Percentiles rank a stretch among this genome's conserved stretches.
Evolutionary conservation across 2,797 vertebrate genomes (phyloP).

Genomic region (Poeciliopsis gracilis): DNA sequence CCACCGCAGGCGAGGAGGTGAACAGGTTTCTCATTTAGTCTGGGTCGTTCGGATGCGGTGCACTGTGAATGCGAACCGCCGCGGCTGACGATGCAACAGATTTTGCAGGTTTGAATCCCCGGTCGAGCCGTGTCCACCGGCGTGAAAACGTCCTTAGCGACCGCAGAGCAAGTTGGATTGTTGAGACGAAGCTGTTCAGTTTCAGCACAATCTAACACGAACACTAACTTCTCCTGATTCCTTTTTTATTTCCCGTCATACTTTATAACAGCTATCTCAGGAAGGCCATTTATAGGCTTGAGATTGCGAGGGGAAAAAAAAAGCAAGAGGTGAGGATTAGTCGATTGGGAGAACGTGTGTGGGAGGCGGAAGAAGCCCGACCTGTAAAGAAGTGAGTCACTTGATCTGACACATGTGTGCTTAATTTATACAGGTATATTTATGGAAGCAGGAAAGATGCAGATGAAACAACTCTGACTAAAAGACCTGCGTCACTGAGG

Average conservation of each 20-base stretch:
- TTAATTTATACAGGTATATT: constrained; percentile 22
- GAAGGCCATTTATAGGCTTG: constrained; percentile 2
- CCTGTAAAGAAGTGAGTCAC: constrained; percentile 30
- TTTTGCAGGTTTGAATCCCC: too few relatives aligned
- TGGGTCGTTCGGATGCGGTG: too few relatives aligned
- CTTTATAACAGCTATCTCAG: neutral
- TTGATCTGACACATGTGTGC: constrained; percentile 16
- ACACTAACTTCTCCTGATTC: constrained; percentile 5
- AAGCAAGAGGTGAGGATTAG: constrained; percentile 35
- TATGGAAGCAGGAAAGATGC: constrained; percentile 10
- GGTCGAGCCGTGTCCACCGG: too few relatives aligned
- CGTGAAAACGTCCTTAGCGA: neutral
- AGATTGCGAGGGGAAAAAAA: constrained; percentile 1
- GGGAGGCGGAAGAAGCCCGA: neutral
- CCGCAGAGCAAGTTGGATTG: neutral
- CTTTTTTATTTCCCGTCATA: constrained; percentile 6
- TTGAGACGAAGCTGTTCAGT: constrained; percentile 6
- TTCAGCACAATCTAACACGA: constrained; percentile 35
- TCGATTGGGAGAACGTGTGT: constrained; percentile 5
- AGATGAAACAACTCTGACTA: constrained; percentile 25
- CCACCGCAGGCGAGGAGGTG: too few relatives aligned
- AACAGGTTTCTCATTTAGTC: too few relatives aligned
- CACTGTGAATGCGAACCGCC: too few relatives aligned
- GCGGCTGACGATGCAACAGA: too few relatives aligned
- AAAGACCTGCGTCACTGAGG: constrained; percentile 10